phyloP scores from a whole-genome alignment of 2,888 invertebrate genomes.

The Biston betularia region DNA sequence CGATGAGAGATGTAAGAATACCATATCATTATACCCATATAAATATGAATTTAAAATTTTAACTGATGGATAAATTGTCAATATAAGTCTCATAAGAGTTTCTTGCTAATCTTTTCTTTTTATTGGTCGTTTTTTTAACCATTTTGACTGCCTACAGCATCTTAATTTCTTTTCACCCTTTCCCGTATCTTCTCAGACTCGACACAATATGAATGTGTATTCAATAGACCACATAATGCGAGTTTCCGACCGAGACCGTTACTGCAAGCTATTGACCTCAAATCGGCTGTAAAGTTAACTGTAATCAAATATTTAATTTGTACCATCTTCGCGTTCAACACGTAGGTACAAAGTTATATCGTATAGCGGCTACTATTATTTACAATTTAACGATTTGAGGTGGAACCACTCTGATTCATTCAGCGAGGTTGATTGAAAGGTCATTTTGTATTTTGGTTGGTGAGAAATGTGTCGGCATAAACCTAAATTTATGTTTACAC shows the following conservation, averaged over 20 bases:
- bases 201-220: conserved; percentile 27
- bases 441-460: conserved; percentile 6
- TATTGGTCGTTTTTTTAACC: too few species aligned
- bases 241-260: conserved; percentile 59
- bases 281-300: conserved; percentile 77
- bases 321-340: conserved; percentile 62
- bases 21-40: too few species aligned
- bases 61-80: too few species aligned
- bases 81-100: too few species aligned
- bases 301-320: conserved; percentile 79
- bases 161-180: conserved; percentile 19
- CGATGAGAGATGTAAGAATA: too few species aligned
- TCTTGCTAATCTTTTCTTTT: too few species aligned
- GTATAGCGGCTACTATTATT: conserved; percentile 49
- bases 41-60: too few species aligned
- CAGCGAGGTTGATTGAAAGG: conserved; percentile 19
- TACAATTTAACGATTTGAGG: conserved; percentile 35
- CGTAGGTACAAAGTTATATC: conserved; percentile 58
- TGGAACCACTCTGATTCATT: conserved; percentile 29
- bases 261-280: conserved; percentile 66
- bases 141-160: too few species aligned
- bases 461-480: conserved; percentile 7
- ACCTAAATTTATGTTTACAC: too few species aligned
- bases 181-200: not conserved
- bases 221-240: conserved; percentile 47